Base-by-base conservation (phyloP, 2,113 vertebrate species). In the Machaerirhynchus nigripectus region DNA sequence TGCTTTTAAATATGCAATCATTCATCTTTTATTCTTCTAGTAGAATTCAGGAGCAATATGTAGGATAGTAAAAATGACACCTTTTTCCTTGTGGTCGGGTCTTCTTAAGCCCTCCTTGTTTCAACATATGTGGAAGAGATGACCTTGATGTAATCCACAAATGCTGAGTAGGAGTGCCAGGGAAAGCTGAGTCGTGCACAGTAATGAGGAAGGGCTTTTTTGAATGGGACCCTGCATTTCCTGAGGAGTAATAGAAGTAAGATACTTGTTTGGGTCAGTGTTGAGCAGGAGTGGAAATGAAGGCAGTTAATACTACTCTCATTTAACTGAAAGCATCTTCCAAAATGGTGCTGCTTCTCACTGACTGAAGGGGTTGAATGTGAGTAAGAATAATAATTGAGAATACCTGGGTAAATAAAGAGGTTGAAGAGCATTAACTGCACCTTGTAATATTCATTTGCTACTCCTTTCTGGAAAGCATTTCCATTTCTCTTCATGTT, bases 81-180 rank as follows among this genome's bases (percentile, higher is more conserved):
- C 11, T 14, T 52, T 37, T 56, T 21, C 4, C 13, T 46, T 55
- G 17, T 8, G 40, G 2, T 7, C 19, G 4, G 18, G 7, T 65
- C 23, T 33, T 77, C 44, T 64, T 78, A 78, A 60, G 9, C 11
- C 6, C 6, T 61, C 12, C 2, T 63, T 15, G 5, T 79, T 63
- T 71, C 23, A 73, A 13, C 0, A 1, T 5, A 17, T 21, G 14
- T 31, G 64, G 53, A 39, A 35, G 44, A 92, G 22, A 53, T 52
- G 13, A 22, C 7, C 14, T 28, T 57, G 37, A 5, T 52, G 31
- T 76, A 55, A 84, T 40, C 21, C 47, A 59, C 3, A 57, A 42
- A 53, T 9, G 7, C 12, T 53, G 1, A 2, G 37, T 44, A 67
- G 31, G 42, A 49, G 18, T 1, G 0, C 37, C 28, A 33, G n/a